These are phyloP conservation scores for Drosophila subsilvestris DNA, from an alignment of 2,888 invertebrate genomes.

Conservation along the genomic window DNA sequence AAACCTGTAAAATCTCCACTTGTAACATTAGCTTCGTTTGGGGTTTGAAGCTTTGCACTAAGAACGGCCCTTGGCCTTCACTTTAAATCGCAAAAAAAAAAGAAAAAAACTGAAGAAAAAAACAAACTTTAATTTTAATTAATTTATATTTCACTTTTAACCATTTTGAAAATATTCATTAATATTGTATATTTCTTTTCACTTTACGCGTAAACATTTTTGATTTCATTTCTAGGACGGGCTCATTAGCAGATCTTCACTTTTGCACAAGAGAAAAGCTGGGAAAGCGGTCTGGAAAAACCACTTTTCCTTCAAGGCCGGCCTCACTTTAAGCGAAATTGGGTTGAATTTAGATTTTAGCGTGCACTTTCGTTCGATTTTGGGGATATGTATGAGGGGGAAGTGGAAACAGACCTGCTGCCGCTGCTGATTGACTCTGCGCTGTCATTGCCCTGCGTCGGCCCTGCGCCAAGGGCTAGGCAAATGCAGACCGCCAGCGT, in stretches of 20 bases:
- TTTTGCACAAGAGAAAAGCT: not conserved
- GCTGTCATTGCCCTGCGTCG: conserved; percentile 27
- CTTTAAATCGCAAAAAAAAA: not conserved
- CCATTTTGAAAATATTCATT: not conserved
- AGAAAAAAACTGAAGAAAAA: not conserved
- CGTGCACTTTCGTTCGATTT: not conserved
- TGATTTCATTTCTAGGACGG: not conserved
- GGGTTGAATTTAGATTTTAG: not conserved
- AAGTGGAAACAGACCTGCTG: conserved; percentile 34
- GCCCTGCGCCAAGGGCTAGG: conserved; percentile 28
- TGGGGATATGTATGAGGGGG: not conserved
- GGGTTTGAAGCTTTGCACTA: not conserved
- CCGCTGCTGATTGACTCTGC: conserved; percentile 16
- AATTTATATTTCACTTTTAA: not conserved
- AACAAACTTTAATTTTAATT: not conserved
- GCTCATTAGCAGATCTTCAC: not conserved
- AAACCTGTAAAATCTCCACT: not conserved
- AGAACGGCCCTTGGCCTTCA: not conserved
- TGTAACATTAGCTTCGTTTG: not conserved
- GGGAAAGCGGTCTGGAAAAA: not conserved
- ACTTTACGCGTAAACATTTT: not conserved
- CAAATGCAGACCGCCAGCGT: conserved; percentile 28
- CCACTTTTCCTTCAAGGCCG: not conserved
- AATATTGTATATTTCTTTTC: not conserved
- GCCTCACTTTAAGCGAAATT: not conserved